A percentile compares a stretch with the other conserved stretches of the same genome.
phyloP scores from a whole-genome alignment of 2,888 invertebrate species.

The Scaptomyza parva region DNA sequence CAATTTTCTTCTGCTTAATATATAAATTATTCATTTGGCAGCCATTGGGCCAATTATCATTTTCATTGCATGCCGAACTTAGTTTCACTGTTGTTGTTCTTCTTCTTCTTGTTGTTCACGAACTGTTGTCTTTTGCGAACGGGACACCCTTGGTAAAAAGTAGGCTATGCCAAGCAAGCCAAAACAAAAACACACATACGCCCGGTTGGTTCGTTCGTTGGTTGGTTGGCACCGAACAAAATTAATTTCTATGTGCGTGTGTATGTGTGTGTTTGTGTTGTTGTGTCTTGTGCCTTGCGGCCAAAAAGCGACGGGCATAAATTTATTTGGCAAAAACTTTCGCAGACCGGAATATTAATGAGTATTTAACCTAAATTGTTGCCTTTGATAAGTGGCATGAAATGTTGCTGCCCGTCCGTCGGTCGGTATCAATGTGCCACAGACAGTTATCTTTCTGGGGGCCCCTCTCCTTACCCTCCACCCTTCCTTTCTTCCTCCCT shows the following conservation, averaged over 20 bases:
- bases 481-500: too few relatives aligned
- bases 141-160: slow-evolving; percentile 34
- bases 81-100: slow-evolving; percentile 13
- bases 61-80: slow-evolving; percentile 63
- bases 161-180: slow-evolving; percentile 61
- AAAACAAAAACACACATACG: slow-evolving; percentile 33
- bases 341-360: slow-evolving; percentile 81
- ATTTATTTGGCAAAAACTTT: slow-evolving; percentile 81
- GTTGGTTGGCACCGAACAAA: too few relatives aligned
- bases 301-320: slow-evolving; percentile 69
- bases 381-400: slow-evolving; percentile 81
- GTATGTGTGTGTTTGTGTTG: slow-evolving; percentile 29
- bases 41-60: slow-evolving; percentile 80
- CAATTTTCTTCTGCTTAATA: slow-evolving; percentile 62
- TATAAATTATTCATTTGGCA: slow-evolving; percentile 82
- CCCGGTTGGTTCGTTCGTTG: slow-evolving; percentile 49
- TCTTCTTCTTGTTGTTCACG: too few relatives aligned
- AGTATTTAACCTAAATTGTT: slow-evolving; percentile 82
- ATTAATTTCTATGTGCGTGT: slow-evolving; percentile 56
- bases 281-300: slow-evolving; percentile 66
- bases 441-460: slow-evolving; percentile 41
- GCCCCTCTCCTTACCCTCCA: neutral
- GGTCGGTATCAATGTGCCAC: slow-evolving; percentile 68
- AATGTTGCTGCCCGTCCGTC: slow-evolving; percentile 42
- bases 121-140: slow-evolving; percentile 19